Conservation (phyloP, 2,113 vertebrate species). For the Colistium nudipinnis region DNA sequence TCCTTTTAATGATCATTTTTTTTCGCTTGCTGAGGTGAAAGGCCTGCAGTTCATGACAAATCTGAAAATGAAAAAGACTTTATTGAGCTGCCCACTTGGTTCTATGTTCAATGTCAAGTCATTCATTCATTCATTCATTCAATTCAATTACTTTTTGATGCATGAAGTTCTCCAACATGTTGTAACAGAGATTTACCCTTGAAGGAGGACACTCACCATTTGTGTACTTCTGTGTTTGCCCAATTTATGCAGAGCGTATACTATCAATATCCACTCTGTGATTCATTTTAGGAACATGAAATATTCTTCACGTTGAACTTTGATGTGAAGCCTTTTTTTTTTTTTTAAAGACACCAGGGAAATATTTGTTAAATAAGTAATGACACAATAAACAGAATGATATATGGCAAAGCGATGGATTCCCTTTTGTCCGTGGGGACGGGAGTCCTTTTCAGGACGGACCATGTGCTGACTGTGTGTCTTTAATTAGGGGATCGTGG, state of each 20-base stretch:
- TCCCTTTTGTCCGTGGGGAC: conserved; percentile 30
- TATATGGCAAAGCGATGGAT: conserved; percentile 49
- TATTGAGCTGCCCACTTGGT: not conserved
- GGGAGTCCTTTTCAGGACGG: conserved; percentile 57
- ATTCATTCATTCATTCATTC: not conserved
- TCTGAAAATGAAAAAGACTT: not conserved
- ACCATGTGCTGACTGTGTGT: conserved; percentile 72
- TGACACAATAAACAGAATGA: conserved; percentile 63
- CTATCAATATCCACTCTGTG: conserved; percentile 21
- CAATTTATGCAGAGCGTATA: conserved; percentile 3
- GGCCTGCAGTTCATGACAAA: not conserved
- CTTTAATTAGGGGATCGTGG: conserved; percentile 72
- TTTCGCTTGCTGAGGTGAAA: not conserved
- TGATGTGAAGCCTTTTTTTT: conserved; percentile 34
- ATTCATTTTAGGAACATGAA: conserved; percentile 25
- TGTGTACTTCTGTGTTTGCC: not conserved
- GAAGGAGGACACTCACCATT: not conserved
- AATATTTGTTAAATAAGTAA: conserved; percentile 58
- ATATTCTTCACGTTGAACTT: conserved; percentile 14
- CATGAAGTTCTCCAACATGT: not conserved
- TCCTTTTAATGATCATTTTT: not conserved
- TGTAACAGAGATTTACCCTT: not conserved
- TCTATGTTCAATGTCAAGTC: not conserved
- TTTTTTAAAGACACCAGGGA: conserved; percentile 38
- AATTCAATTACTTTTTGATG: not conserved